These are phyloP conservation scores for Pantherophis alleghaniensis DNA, from an alignment of 2,797 vertebrate species.

Conservation along the genomic window DNA sequence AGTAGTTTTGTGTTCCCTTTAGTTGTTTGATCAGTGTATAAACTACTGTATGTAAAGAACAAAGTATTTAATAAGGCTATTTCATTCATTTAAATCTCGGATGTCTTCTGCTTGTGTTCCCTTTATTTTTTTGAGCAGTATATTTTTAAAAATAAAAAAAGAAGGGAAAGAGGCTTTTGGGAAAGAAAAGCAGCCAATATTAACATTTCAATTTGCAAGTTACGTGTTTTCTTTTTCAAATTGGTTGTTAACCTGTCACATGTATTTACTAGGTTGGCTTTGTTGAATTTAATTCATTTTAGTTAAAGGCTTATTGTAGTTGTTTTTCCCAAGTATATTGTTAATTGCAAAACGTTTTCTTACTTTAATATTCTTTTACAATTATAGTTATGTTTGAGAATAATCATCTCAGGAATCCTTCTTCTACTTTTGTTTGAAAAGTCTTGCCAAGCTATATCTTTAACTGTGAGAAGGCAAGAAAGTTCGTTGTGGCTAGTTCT, in stretches of 20 bases:
- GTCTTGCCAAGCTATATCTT: neutral
- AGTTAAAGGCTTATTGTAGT: slow-evolving; percentile 34
- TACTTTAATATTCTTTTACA: slow-evolving; percentile 31
- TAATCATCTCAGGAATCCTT: slow-evolving; percentile 10
- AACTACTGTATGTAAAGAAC: too few relatives aligned
- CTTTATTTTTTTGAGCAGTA: too few relatives aligned
- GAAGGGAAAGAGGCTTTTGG: neutral
- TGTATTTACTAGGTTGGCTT: slow-evolving; percentile 11
- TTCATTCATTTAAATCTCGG: too few relatives aligned
- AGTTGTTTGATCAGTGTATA: too few relatives aligned
- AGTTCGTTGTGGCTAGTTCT: neutral
- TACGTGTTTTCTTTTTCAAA: slow-evolving; percentile 20
- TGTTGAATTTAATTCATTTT: slow-evolving; percentile 19
- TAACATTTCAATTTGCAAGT: slow-evolving; percentile 44
- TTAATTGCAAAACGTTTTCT: slow-evolving; percentile 30
- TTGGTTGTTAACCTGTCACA: slow-evolving; percentile 36
- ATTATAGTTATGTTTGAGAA: slow-evolving; percentile 45
- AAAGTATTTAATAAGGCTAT: too few relatives aligned
- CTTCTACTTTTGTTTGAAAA: slow-evolving; percentile 14
- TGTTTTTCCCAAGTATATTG: slow-evolving; percentile 6
- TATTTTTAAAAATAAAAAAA: neutral
- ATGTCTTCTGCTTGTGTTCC: too few relatives aligned
- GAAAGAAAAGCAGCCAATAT: slow-evolving; percentile 33
- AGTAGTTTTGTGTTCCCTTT: too few relatives aligned
- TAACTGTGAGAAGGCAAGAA: neutral